phyloP scores from a whole-genome alignment of 2,888 invertebrate genomes.

The Argyra leucocephala region DNA sequence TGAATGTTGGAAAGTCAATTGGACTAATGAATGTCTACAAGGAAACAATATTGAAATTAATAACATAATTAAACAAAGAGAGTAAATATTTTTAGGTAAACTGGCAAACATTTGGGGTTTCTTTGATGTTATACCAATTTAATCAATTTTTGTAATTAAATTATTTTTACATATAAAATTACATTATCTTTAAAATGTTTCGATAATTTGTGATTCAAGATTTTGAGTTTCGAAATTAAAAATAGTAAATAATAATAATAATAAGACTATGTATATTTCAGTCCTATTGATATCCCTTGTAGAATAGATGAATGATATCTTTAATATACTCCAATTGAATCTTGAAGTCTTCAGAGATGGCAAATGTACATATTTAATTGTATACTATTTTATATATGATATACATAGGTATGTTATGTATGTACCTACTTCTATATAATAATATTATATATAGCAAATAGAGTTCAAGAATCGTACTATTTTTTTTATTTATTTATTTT shows the following conservation, averaged over 20 bases:
- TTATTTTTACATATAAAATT: no score
- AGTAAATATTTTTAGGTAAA: no score
- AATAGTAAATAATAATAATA: no score
- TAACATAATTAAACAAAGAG: no score
- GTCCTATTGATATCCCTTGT: not conserved
- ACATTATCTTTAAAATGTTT: no score
- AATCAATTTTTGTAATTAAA: no score
- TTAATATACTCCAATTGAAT: constrained; percentile 2
- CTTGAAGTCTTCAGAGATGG: not conserved
- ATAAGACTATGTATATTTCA: not conserved
- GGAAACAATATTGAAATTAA: no score
- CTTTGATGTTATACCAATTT: no score
- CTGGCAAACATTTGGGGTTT: no score
- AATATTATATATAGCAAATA: not conserved
- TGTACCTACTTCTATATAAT: not conserved
- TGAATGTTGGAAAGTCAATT: no score
- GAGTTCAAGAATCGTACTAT: not conserved
- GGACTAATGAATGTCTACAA: no score
- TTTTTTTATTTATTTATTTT: not conserved
- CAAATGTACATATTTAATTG: not conserved
- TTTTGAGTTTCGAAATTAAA: not conserved
- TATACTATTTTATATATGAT: not conserved
- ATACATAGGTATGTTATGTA: not conserved
- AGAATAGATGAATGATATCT: not conserved
- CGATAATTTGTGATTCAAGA: no score